Conservation (phyloP, 2,113 vertebrate genomes). For the Protomyctophum bolini region DNA sequence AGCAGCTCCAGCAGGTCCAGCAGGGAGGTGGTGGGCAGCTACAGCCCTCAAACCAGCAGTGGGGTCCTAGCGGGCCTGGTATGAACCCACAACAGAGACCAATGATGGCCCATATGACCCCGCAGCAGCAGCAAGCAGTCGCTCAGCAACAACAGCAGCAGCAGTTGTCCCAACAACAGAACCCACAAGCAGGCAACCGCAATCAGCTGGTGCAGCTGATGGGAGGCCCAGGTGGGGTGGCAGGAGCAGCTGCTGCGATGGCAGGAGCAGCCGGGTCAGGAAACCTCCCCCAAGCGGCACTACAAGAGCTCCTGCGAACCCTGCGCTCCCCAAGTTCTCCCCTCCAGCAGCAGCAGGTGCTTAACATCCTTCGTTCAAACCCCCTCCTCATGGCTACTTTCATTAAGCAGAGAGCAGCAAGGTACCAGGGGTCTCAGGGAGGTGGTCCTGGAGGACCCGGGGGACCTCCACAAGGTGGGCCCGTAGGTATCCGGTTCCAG, state of each 20-base stretch:
- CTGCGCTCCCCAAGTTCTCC: constrained; percentile 80
- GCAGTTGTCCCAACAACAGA: constrained; percentile 65
- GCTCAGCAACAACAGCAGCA: constrained; percentile 66
- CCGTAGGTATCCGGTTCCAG: constrained; percentile 81
- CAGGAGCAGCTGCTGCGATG: constrained; percentile 53
- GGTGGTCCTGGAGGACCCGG: constrained; percentile 54
- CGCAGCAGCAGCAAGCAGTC: constrained; percentile 78
- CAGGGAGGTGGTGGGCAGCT: constrained; percentile 73
- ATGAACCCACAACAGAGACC: constrained; percentile 81
- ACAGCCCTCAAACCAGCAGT: constrained; percentile 76
- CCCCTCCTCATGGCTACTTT: constrained; percentile 96
- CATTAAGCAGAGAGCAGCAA: constrained; percentile 92
- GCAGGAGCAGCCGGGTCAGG: constrained; percentile 71
- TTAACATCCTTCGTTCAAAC: constrained; percentile 96
- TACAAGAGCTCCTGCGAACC: constrained; percentile 78
- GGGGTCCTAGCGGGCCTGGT: constrained; percentile 72
- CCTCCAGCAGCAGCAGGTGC: constrained; percentile 92
- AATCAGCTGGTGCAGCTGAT: constrained; percentile 80
- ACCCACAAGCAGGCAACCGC: constrained; percentile 69
- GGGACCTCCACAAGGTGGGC: constrained; percentile 64
- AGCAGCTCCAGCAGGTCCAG: constrained; percentile 78
- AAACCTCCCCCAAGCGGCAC: constrained; percentile 80
- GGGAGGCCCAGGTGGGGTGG: constrained; percentile 44
- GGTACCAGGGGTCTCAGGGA: constrained; percentile 84
- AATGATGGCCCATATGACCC: constrained; percentile 84